Evolutionary conservation across 2,797 vertebrate species (phyloP), one percentile per base, ranked within the genome.

Genomic region (Myotis planiceps): DNA sequence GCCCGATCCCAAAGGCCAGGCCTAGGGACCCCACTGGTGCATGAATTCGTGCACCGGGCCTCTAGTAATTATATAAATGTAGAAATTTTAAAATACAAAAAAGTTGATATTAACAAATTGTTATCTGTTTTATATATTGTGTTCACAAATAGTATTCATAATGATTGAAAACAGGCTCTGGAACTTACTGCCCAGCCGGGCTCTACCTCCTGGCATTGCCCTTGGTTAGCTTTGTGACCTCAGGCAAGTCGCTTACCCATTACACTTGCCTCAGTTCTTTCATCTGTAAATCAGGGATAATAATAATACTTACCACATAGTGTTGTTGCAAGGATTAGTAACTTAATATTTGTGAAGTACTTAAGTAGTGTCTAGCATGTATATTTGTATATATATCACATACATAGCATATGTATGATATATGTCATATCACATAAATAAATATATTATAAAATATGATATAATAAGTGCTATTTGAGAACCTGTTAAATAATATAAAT

Each of bases 281-380:
- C 29, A 63, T 79, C 39, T 72, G 12, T 82, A 75, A 29, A n/a
- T 66, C 42, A 51, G 37, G 10, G 23, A 63, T 65, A 34, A 23
- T 49, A 45, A 79, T 88, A 94, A 66, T 47, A 60, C 16, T 72
- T 71, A 47, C 15, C 9, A 69, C 63, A 34, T 10, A 55, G 21
- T 7, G 21, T 58, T 88, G 21, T n/a, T 60, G 42, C 23, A 83
- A 91, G 47, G 65, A 83, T 92, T 49, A 89, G 25, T 51, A 82
- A 76, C 7, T 55, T 75, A 18, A 21, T 83, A n/a, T 58, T 86
- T 71, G 6, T 68, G 34, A 87, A 60, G 27, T 49, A 42, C 15
- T 51, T 90, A 68, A 87, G 12, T 6, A 49, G 2, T 71, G 12
- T 79, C 39, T 84, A 53, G 12, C n/a, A 78, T 12, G 19, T 27